Evolutionary conservation across 2,888 invertebrate species (phyloP), one percentile per base, ranked within the genome.

Genomic region (Rhaphigaster nebulosa): DNA sequence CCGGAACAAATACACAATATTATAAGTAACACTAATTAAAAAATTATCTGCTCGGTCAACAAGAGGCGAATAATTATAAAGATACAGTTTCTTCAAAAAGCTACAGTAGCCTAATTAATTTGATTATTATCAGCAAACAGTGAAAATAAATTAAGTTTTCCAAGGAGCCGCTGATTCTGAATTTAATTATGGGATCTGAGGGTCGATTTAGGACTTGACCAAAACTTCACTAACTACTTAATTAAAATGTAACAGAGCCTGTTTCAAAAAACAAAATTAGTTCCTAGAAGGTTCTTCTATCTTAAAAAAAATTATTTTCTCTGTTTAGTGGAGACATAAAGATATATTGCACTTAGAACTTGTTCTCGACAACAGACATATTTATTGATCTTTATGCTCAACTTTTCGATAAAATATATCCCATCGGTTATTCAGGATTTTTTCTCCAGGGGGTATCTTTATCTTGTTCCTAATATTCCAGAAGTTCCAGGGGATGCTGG

Each of bases 71-170:
- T 76, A 76, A 76, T 76, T 34, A 76, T 76, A 29, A 76, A 76
- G 70, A 76, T 76, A 76, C 70, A 76, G 70, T 76, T 76, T 76
- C 65, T 65, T 29, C 65, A 65, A 34, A 65, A 65, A 65, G 29
- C 29, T 29, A 65, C 15, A 76, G 29, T 38, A 23, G 70, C 3
- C 70, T 76, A 76, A 76, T 76, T 76, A 76, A 76, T 76, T 76
- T 76, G 70, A 76, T 76, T 76, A 38, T 76, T 76, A 76, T 76
- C 70, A 76, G 70, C 70, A 76, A 76, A 76, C 70, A 76, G 38
- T 76, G 70, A 76, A 38, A 76, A 76, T 76, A 76, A 76, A 76
- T 76, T 76, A 76, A 76, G 70, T 76, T 76, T 76, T 76, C 34
- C 20, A 76, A 76, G 38, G 70, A 65, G 20, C 34, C 23, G 20